Percentiles rank a stretch among this genome's conserved stretches.
These are phyloP conservation scores for Chrysopilus asiliformis DNA, from an alignment of 2,888 invertebrate genomes.

Conservation along the genomic window DNA sequence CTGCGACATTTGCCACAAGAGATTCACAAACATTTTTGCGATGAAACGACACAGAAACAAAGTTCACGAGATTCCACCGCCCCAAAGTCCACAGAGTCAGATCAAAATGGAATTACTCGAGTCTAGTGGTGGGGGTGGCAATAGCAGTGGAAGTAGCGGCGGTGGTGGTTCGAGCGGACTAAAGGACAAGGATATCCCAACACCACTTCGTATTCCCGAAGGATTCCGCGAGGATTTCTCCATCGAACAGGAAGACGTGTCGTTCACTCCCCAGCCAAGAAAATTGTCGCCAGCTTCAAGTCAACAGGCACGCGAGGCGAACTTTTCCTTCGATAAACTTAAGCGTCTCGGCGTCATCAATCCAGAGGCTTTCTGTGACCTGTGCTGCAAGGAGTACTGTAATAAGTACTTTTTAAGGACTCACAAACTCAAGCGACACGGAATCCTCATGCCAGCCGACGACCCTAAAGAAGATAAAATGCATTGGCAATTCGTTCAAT, in stretches of 20 bases:
- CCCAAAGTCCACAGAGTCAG: constrained; percentile 14
- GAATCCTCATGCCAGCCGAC: constrained; percentile 53
- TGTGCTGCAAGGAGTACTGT: constrained; percentile 86
- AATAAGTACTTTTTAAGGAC: constrained; percentile 86
- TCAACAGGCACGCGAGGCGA: constrained; percentile 53
- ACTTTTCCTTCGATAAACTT: constrained; percentile 58
- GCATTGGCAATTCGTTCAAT: constrained; percentile 42
- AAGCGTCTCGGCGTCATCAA: constrained; percentile 67
- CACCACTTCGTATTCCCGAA: constrained; percentile 30
- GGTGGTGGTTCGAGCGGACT: background rate
- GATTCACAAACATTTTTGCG: constrained; percentile 59
- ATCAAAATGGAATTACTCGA: constrained; percentile 11
- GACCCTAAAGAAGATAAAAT: constrained; percentile 36
- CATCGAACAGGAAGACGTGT: constrained; percentile 36
- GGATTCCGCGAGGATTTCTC: constrained; percentile 36
- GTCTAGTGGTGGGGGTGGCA: too few relatives aligned
- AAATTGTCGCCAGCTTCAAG: constrained; percentile 47
- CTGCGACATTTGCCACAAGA: constrained; percentile 59
- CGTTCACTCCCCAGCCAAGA: constrained; percentile 40
- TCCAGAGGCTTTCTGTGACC: constrained; percentile 84
- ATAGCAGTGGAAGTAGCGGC: too few relatives aligned
- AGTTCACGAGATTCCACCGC: constrained; percentile 42
- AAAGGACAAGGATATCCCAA: constrained; percentile 11
- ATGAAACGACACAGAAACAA: constrained; percentile 56
- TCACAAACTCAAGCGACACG: constrained; percentile 89